Base-by-base conservation (phyloP, 2,113 vertebrate species). In the Sterna hirundo region DNA sequence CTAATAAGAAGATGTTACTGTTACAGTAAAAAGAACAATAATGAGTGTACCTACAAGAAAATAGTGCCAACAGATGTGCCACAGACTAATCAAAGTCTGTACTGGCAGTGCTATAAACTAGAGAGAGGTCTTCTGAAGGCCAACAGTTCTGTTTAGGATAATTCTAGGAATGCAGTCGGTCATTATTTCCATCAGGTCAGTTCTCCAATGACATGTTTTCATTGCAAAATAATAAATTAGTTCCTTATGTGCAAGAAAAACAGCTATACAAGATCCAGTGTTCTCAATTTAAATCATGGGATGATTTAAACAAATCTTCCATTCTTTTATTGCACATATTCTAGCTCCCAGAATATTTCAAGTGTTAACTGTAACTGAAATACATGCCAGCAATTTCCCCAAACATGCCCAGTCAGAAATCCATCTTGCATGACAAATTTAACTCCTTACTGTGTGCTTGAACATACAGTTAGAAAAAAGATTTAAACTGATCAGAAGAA, bases 171-270 rank as follows among this genome's bases (percentile, higher is more conserved):
- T 57, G 83, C 32, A 91, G 46, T 10, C 0, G 0, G 57, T 96
- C 92, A 94, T 85, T 80, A 70, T 94, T 93, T 95, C 91, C 93
- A 94, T 76, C 86, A 85, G 70, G 77, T 94, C 77, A 66, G 58
- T 57, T 95, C 89, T 96, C 88, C 89, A 96, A 46, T 84, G 23
- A 91, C 34, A 84, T 26, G 36, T 65, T 94, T 92, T 80, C 86
- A 88, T 90, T 88, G 58, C 93, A 95, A 96, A 94, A 94, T 82
- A 89, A 91, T 44, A 93, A 94, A 96, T 88, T 23, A 87, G 80
- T 36, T 95, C 95, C 96, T 94, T 93, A 94, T 95, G 95, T 70
- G 83, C 70, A 94, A 65, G 21, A 82, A 49, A 52, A 57, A 20
- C 36, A 26, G 70, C 14, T 40, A 66, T 21, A 54, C 61, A 64